Evolutionary conservation across 2,888 invertebrate species (phyloP).

Genomic region (Pristionchus fissidentatus): DNA sequence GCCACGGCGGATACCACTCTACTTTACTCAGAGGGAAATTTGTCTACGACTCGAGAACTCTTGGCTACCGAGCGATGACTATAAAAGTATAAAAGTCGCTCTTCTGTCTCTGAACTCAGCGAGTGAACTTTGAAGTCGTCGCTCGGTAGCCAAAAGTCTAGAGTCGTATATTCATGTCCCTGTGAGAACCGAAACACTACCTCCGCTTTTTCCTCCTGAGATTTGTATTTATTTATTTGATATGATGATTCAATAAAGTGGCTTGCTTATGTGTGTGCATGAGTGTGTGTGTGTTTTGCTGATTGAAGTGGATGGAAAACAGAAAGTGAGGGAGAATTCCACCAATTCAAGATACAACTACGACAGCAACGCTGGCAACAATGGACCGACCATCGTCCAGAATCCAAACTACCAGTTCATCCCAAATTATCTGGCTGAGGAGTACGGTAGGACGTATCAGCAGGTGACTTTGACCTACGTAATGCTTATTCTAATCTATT

Average conservation of each 20-base stretch:
- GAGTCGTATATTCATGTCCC: no score
- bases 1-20: not conserved
- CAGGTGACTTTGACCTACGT: not conserved
- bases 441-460: slow-evolving; percentile 31
- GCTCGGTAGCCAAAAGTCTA: no score
- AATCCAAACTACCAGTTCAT: slow-evolving; percentile 49
- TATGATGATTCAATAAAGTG: slow-evolving; percentile 17
- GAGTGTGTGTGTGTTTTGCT: not conserved
- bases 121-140: no score
- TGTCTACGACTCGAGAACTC: not conserved
- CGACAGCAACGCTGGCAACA: not conserved
- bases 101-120: no score
- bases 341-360: slow-evolving; percentile 43
- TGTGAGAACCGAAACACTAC: no score
- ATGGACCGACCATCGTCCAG: slow-evolving; percentile 16
- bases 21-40: not conserved
- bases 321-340: not conserved
- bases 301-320: no score
- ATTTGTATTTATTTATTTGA: no score
- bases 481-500: not conserved
- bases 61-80: no score
- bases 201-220: no score
- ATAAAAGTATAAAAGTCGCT: not conserved
- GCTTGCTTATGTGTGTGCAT: not conserved
- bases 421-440: slow-evolving; percentile 33